Evolutionary conservation across 64 coral and sea anemone species (phyloP).

Genomic region (Platygyra sinensis): DNA sequence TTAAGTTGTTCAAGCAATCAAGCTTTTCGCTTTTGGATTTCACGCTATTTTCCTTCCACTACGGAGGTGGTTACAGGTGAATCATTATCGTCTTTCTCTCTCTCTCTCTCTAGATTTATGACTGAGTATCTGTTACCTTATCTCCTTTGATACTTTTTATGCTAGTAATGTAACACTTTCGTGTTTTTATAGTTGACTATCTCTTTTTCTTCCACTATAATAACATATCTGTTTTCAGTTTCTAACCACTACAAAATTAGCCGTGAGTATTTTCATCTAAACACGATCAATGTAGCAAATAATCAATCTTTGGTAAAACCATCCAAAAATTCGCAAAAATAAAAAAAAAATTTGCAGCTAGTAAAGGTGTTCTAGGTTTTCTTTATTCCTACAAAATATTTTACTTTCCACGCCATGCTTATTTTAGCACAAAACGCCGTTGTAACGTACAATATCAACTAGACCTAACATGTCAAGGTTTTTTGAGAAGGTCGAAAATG

Average conservation of each 20-base stretch:
- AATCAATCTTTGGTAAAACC: constrained; percentile 19
- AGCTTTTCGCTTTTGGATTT: too few species aligned
- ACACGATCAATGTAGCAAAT: constrained; percentile 6
- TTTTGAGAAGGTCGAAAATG: constrained; percentile 16
- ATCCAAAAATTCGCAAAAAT: constrained; percentile 4
- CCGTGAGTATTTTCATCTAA: constrained; percentile 3
- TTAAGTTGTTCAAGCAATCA: too few species aligned
- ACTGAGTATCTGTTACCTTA: too few species aligned
- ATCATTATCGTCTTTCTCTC: too few species aligned
- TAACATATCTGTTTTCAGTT: background rate
- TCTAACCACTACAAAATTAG: background rate
- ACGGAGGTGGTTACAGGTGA: too few species aligned
- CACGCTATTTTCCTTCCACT: too few species aligned
- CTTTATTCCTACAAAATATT: constrained; percentile 16
- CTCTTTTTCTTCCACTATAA: background rate
- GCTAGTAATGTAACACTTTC: background rate
- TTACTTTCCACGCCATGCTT: background rate
- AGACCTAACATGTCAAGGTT: background rate
- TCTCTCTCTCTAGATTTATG: too few species aligned
- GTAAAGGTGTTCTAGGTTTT: constrained; percentile 11
- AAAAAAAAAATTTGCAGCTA: constrained; percentile 3
- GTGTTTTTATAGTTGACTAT: background rate
- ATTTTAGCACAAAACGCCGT: constrained; percentile 11
- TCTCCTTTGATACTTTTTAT: too few species aligned
- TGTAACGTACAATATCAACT: constrained; percentile 5